Conservation (phyloP, 2,797 vertebrate species). For the Malacoctenus gilli region DNA sequence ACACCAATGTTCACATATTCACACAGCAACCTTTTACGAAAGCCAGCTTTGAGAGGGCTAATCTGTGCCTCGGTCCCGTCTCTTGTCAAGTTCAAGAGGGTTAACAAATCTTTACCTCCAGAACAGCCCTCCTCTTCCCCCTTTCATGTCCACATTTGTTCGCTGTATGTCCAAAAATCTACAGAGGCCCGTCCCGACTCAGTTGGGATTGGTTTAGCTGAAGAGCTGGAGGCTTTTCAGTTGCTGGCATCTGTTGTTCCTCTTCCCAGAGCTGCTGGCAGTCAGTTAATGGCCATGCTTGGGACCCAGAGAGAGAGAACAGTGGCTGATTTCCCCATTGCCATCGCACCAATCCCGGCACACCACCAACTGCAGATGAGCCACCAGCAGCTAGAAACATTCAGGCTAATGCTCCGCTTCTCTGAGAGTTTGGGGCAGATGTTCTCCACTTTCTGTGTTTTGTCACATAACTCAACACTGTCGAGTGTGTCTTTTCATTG, state of each 20-base stretch:
- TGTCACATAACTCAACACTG: conserved; percentile 75
- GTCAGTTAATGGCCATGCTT: conserved; percentile 84
- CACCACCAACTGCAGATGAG: conserved; percentile 83
- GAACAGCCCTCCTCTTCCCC: conserved; percentile 82
- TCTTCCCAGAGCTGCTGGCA: conserved; percentile 85
- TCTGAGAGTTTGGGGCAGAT: conserved; percentile 82
- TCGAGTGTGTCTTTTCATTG: conserved; percentile 71
- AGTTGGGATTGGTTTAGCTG: conserved; percentile 84
- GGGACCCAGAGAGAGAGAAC: conserved; percentile 82
- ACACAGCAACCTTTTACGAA: conserved; percentile 78
- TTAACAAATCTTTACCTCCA: conserved; percentile 85
- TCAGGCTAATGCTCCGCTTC: conserved; percentile 82
- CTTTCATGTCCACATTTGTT: conserved; percentile 86
- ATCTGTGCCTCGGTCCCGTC: conserved; percentile 79
- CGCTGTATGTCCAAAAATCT: conserved; percentile 84
- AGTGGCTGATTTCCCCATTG: conserved; percentile 84
- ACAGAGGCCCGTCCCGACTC: conserved; percentile 82
- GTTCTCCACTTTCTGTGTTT: conserved; percentile 73
- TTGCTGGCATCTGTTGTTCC: conserved; percentile 84
- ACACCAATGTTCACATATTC: conserved; percentile 72
- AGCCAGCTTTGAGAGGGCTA: conserved; percentile 81
- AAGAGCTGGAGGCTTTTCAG: conserved; percentile 85
- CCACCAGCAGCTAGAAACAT: conserved; percentile 82
- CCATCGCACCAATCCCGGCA: conserved; percentile 82
- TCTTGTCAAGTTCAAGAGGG: conserved; percentile 85